Percentiles rank a stretch among this genome's conserved stretches.
Evolutionary conservation across 2,113 vertebrate species (phyloP).

Genomic region (Crotalus helleri): DNA sequence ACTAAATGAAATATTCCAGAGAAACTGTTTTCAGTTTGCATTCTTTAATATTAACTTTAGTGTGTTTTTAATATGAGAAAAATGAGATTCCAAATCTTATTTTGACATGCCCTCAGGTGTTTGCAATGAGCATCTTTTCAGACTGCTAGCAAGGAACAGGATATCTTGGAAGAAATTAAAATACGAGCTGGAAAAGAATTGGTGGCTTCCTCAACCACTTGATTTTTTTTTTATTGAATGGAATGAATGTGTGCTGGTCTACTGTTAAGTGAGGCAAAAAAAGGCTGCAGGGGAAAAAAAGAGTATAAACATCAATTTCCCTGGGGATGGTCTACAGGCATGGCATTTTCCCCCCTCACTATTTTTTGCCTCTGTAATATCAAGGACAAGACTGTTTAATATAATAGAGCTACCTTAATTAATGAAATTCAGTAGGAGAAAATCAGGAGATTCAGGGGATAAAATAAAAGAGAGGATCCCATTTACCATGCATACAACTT

Average conservation of each 20-base stretch:
- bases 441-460: background rate
- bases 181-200: background rate
- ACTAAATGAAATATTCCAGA: slow-evolving; percentile 41
- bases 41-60: slow-evolving; percentile 39
- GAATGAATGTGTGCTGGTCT: background rate
- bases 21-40: slow-evolving; percentile 40
- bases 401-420: background rate
- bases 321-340: background rate
- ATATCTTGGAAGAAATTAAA: background rate
- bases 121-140: background rate
- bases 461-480: background rate
- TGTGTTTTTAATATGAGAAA: slow-evolving; percentile 42
- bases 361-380: background rate
- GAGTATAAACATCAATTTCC: background rate
- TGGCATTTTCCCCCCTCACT: background rate
- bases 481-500: background rate
- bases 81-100: slow-evolving; percentile 11
- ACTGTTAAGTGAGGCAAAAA: background rate
- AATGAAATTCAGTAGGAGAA: background rate
- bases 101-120: slow-evolving; percentile 18
- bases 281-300: background rate
- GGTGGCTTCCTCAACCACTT: background rate
- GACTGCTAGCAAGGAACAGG: background rate
- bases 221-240: background rate
- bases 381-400: background rate